Evolutionary conservation across 1,140 invertebrate species (phyloP).

Genomic region (Drosophila melanica): DNA sequence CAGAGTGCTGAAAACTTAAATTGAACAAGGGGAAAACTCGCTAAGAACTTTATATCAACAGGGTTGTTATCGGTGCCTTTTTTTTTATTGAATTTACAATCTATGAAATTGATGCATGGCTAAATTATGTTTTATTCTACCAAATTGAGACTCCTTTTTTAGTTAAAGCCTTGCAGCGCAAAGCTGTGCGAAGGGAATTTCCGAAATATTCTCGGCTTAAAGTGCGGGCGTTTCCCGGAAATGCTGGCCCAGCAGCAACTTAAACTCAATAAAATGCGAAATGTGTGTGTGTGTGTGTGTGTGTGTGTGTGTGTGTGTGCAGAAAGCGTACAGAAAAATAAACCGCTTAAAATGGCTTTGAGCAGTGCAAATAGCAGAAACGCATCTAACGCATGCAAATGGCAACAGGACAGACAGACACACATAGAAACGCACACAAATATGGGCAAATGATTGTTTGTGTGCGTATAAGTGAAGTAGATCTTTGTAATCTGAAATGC

Average conservation of each 20-base stretch:
- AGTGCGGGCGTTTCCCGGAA: not conserved
- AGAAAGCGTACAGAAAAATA: conserved; percentile 61
- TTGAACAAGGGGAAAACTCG: not conserved
- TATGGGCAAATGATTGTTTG: conserved; percentile 31
- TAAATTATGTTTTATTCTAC: too few species aligned
- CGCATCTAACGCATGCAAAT: conserved; percentile 74
- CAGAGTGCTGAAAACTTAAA: conserved; percentile 16
- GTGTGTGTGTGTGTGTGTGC: conserved; percentile 69
- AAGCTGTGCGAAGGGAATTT: too few species aligned
- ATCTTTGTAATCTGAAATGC: conserved; percentile 81
- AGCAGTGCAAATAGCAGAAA: conserved; percentile 75
- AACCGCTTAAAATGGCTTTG: conserved; percentile 80
- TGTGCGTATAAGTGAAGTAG: conserved; percentile 75
- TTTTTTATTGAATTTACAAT: too few species aligned
- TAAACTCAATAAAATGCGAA: conserved; percentile 42
- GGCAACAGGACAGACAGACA: conserved; percentile 53
- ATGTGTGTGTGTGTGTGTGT: conserved; percentile 72
- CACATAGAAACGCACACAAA: conserved; percentile 12
- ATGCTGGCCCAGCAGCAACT: conserved; percentile 12
- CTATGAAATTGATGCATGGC: too few species aligned
- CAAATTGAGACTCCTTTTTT: too few species aligned
- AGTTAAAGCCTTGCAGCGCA: too few species aligned
- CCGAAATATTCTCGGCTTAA: not conserved
- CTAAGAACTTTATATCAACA: too few species aligned
- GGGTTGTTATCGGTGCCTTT: too few species aligned